Conservation (phyloP, 1,140 invertebrate species). For the Capitella teleta region DNA sequence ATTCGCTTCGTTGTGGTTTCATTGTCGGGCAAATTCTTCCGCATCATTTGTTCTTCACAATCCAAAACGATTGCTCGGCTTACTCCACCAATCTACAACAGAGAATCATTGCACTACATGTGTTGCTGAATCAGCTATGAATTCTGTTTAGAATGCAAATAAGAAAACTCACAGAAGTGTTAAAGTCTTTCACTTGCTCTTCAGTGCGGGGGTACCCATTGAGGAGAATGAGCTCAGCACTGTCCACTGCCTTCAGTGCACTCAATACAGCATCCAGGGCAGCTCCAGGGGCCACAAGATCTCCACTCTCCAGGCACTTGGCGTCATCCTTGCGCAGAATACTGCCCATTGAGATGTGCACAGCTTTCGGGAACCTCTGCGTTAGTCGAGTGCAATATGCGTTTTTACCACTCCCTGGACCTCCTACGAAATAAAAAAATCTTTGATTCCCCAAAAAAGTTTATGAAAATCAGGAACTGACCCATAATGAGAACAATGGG, state of each 20-base stretch:
- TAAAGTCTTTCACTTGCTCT: conserved; percentile 3
- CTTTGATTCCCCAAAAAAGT: no score
- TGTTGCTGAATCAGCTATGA: no score
- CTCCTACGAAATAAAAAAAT: no score
- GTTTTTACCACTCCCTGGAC: no score
- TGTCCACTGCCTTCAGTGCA: not conserved
- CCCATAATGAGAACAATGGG: conserved; percentile 14
- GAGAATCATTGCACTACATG: not conserved
- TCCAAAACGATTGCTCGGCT: conserved; percentile 2
- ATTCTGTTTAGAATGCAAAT: no score
- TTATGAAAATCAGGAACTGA: not conserved
- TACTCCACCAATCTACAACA: conserved; percentile 4
- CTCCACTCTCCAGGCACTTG: no score
- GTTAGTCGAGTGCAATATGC: no score
- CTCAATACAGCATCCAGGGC: no score
- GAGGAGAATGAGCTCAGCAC: not conserved
- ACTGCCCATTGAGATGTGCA: no score
- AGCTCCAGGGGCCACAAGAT: no score
- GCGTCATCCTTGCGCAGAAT: no score
- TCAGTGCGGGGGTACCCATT: not conserved
- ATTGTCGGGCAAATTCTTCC: conserved; percentile 17
- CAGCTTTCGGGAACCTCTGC: no score
- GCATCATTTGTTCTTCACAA: conserved; percentile 5
- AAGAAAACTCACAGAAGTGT: not conserved
- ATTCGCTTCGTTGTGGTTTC: conserved; percentile 15